Base-by-base conservation (phyloP, 2,797 vertebrate species). In the Myotis pilosus region DNA sequence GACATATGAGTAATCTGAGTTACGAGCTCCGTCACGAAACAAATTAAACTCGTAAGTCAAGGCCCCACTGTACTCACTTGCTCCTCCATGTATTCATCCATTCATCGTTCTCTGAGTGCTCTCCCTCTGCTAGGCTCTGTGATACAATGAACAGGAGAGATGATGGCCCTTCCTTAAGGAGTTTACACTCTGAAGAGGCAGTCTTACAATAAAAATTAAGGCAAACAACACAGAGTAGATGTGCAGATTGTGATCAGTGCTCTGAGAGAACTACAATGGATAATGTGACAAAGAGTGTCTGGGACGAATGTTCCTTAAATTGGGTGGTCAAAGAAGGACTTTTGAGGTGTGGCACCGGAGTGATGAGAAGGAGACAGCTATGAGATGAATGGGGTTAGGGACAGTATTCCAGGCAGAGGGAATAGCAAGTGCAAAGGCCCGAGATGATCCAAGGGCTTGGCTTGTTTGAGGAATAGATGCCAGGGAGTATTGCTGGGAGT, bases 71-170 rank as follows among this genome's bases (percentile, higher is more conserved):
- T 38, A 6, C 22, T 62, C 17, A 10, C 62, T 15, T 38, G 28
- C 75, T 49, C 62, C 11, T 25, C 36, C 51, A 25, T 0, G 0
- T 38, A 12, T 13, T n/a, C 0, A 0, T 9, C 41, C 11, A 19
- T 16, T 28, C n/a, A 81, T 38, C 12, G 5, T 13, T 17, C 33
- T 1, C 44, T 5, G 72, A 12, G 28, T 30, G 57, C 38, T 41
- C n/a, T 86, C 36, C 10, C 13, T 55, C 41, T 64, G 91, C 60
- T 47, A 30, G 8, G 20, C 17, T 30, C n/a, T 47, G 11, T 76
- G 28, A 9, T n/a, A 51, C 33, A 71, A 10, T 2, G 36, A 69
- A 4, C 8, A 10, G 16, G 55, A 62, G 36, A 62, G n/a, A 19
- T 5, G 3, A 76, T 2, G 19, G 8, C 2, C 30, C 23, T 47